phyloP scores from a whole-genome alignment of 2,888 invertebrate genomes.

The Linnaemya vulpina region DNA sequence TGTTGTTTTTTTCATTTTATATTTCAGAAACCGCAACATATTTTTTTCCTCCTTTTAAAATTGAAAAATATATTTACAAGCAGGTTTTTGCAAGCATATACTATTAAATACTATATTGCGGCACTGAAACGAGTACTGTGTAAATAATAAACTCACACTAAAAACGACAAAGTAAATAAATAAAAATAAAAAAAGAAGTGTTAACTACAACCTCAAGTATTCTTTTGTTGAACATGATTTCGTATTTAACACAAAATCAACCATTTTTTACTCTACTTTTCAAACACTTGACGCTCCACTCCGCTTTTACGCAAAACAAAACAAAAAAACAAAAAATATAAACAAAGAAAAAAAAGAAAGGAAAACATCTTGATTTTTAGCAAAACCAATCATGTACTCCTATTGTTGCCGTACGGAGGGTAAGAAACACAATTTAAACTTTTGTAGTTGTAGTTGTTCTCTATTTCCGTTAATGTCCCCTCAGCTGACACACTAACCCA shows the following conservation, averaged over 20 bases:
- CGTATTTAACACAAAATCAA: slow-evolving; percentile 51
- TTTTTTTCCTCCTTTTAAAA: slow-evolving; percentile 43
- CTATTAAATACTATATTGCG: not conserved
- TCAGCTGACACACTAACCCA: slow-evolving; percentile 74
- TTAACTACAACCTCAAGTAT: slow-evolving; percentile 39
- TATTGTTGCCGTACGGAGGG: slow-evolving; percentile 43
- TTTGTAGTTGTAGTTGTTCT: slow-evolving; percentile 1
- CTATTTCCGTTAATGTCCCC: slow-evolving; percentile 63
- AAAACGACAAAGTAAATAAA: not conserved
- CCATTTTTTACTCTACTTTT: slow-evolving; percentile 61
- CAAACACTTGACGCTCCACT: slow-evolving; percentile 58
- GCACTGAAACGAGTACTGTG: slow-evolving; percentile 30
- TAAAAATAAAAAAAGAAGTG: slow-evolving; percentile 37
- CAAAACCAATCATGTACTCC: slow-evolving; percentile 31
- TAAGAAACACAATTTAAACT: slow-evolving; percentile 11
- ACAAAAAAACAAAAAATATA: too few species aligned
- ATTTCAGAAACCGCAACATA: slow-evolving; percentile 64
- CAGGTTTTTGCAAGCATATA: not conserved
- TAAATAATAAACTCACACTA: not conserved
- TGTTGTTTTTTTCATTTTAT: slow-evolving; percentile 30
- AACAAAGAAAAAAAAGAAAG: slow-evolving; percentile 23
- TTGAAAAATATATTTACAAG: slow-evolving; percentile 19
- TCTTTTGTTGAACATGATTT: slow-evolving; percentile 23
- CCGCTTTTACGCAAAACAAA: slow-evolving; percentile 43
- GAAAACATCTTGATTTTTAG: slow-evolving; percentile 13